A percentile compares a stretch with the other conserved stretches of the same genome.
These are phyloP conservation scores for Nematostella vectensis DNA, from an alignment of 92 coral and sea anemone genomes.

Conservation along the genomic window DNA sequence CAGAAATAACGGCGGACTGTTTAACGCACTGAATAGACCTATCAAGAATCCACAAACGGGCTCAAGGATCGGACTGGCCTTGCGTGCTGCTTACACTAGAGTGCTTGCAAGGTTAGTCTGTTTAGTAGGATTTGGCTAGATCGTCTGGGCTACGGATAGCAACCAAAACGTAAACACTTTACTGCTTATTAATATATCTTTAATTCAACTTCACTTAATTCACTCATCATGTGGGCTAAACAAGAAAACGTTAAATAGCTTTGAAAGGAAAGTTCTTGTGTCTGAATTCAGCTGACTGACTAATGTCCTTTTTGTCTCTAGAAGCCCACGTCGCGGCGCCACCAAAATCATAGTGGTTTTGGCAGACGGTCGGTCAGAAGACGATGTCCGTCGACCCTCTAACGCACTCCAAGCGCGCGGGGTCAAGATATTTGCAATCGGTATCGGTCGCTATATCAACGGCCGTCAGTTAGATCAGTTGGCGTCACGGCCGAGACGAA, in stretches of 20 bases:
- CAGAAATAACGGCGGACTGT: slow-evolving; percentile 48
- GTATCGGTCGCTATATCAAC: slow-evolving; percentile 73
- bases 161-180: no score
- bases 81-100: slow-evolving; percentile 29
- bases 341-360: slow-evolving; percentile 70
- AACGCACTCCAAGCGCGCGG: slow-evolving; percentile 39
- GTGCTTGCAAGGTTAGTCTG: slow-evolving; percentile 2
- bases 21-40: slow-evolving; percentile 29
- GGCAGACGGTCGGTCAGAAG: slow-evolving; percentile 79
- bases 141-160: not conserved
- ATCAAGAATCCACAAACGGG: slow-evolving; percentile 63
- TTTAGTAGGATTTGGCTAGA: no score
- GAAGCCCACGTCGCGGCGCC: slow-evolving; percentile 34
- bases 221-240: no score
- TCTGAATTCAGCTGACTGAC: no score
- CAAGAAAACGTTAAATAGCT: no score
- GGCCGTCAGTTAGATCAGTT: slow-evolving; percentile 59
- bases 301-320: no score
- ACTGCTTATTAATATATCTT: no score
- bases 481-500: slow-evolving; percentile 55
- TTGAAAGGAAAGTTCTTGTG: no score
- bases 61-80: slow-evolving; percentile 64
- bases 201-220: no score
- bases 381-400: slow-evolving; percentile 64
- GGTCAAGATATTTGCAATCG: slow-evolving; percentile 50